Percentiles rank a stretch among this genome's conserved stretches.
Evolutionary conservation across 2,888 invertebrate species (phyloP).

Genomic region (Lissocephala sabroskyi): DNA sequence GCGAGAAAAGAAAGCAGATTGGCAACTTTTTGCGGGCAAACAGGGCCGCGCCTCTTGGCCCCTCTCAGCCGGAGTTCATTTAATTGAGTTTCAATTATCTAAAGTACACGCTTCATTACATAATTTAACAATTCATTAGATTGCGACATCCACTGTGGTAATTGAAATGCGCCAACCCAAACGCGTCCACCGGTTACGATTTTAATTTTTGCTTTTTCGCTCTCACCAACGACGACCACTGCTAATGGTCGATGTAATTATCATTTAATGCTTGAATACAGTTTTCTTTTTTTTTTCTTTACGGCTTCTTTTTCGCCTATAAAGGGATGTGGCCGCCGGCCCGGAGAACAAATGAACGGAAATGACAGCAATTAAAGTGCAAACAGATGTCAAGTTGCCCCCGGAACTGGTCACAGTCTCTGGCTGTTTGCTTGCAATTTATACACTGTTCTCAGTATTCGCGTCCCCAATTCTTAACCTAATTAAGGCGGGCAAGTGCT

Average conservation of each 20-base stretch:
- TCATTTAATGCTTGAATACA: slow-evolving; percentile 43
- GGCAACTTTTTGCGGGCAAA: too few species aligned
- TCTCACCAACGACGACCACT: slow-evolving; percentile 48
- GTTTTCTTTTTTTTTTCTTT: slow-evolving; percentile 8
- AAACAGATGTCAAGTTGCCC: too few species aligned
- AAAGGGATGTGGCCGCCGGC: not conserved
- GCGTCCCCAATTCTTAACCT: too few species aligned
- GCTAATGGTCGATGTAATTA: slow-evolving; percentile 49
- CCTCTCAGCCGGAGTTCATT: slow-evolving; percentile 35
- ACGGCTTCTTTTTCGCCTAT: slow-evolving; percentile 15
- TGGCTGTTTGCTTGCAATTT: too few species aligned
- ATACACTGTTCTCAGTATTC: too few species aligned
- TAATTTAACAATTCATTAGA: slow-evolving; percentile 52
- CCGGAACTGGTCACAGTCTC: too few species aligned
- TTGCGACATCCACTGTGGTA: slow-evolving; percentile 33
- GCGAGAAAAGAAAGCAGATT: too few species aligned
- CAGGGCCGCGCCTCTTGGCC: too few species aligned
- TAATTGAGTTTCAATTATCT: slow-evolving; percentile 53
- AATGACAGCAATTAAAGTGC: too few species aligned
- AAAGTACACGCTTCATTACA: slow-evolving; percentile 50
- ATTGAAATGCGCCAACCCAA: slow-evolving; percentile 45
- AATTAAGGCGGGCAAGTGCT: too few species aligned
- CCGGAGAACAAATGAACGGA: too few species aligned
- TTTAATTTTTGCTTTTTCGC: slow-evolving; percentile 34
- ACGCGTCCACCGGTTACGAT: slow-evolving; percentile 9